Percentiles rank a stretch among this genome's conserved stretches.
Evolutionary conservation across 1,140 invertebrate genomes (phyloP).

Genomic region (Drosophila miranda): DNA sequence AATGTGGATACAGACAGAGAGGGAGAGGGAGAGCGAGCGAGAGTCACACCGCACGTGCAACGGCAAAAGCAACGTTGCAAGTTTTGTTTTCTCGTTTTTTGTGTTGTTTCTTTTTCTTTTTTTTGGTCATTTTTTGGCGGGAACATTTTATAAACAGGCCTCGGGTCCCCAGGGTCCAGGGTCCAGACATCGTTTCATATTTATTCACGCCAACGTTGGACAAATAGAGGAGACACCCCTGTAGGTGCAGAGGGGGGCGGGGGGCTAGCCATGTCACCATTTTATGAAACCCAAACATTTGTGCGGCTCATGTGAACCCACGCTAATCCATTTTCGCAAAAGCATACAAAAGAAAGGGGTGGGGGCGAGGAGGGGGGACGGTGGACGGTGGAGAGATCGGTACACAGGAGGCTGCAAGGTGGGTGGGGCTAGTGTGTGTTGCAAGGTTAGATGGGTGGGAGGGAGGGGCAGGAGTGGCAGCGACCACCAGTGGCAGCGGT

Average conservation of each 20-base stretch:
- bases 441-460: background rate
- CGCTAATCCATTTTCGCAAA: constrained; percentile 78
- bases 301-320: constrained; percentile 75
- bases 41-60: constrained; percentile 63
- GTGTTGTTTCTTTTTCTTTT: background rate
- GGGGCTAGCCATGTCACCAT: constrained; percentile 52
- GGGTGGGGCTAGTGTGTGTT: too few species aligned
- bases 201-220: constrained; percentile 62
- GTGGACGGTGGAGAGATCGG: too few species aligned
- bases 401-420: too few species aligned
- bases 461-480: background rate
- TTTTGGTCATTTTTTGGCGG: constrained; percentile 55
- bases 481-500: background rate
- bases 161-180: constrained; percentile 2
- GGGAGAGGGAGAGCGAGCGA: constrained; percentile 1
- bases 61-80: constrained; percentile 69
- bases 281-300: constrained; percentile 79
- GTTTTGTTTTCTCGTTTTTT: constrained; percentile 31
- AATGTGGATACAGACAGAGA: background rate
- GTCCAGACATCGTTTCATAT: constrained; percentile 46
- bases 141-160: constrained; percentile 64
- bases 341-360: constrained; percentile 21
- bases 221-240: constrained; percentile 23
- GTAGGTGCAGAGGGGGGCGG: background rate
- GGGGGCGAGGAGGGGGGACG: background rate